Base-by-base conservation (phyloP, 2,888 invertebrate genomes). In the Agrenia bidenticulata region DNA sequence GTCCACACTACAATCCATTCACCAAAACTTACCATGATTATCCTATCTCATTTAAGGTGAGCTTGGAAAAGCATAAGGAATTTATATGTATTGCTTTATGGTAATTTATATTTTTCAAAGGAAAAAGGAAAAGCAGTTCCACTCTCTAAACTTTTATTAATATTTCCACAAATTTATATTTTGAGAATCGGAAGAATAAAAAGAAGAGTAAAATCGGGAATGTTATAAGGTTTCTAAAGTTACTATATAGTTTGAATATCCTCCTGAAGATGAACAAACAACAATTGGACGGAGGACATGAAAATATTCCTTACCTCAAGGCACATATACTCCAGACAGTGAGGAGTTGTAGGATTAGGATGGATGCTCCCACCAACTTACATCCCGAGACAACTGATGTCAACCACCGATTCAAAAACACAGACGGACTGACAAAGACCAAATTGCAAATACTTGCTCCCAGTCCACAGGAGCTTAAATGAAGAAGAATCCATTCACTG, bases 401-500 rank as follows among this genome's bases (percentile, higher is more conserved):
- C 51, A 64, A 57, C 71, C 71, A 71, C 53, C 64, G 51, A 56
- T 60, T 56, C 60, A 71, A 58, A 45, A 76, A 62, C 42, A 76
- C 73, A 61, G 76, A 76, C 56, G 76, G 76, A 69, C 72, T 69
- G 49, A 73, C 61, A 61, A 73, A 70, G 63, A 69, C 68, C 49
- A 76, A 65, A 66, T 73, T 73, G 63, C 67, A 66, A 50, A 74
- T 42, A 58, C 73, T 73, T 32, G 70, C 72, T 26, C 63, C 73
- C n/a, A 76, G 65, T 56, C 74, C 74, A 66, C 76, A 73, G 70
- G 71, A 74, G 50, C 74, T 73, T 50, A 76, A 62, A 56, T 76
- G 76, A 7, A 76, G 70, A 21, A 76, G 65, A 32, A 76, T 76
- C 76, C 74, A 76, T 66, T 76, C 76, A 45, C 67, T 74, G 51